phyloP scores from a whole-genome alignment of 2,888 invertebrate species.

The Mythimna impura region DNA sequence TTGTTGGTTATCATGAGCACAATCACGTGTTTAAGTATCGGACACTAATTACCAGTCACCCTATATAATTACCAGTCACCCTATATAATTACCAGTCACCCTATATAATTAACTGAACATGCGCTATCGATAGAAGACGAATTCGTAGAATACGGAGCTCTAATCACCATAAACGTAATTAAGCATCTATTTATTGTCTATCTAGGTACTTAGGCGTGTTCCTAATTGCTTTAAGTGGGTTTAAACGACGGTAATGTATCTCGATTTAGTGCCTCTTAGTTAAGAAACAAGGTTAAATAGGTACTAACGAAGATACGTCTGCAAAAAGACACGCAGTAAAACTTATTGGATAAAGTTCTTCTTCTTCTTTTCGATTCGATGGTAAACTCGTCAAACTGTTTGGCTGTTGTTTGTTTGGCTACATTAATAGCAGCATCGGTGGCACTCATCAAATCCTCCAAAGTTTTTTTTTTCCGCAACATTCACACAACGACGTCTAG shows the following conservation, averaged over 20 bases:
- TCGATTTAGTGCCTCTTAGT: conserved; percentile 5
- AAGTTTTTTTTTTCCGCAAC: too few relatives aligned
- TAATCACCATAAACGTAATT: background rate
- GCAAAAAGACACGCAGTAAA: background rate
- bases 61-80: too few relatives aligned
- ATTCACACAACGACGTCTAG: too few relatives aligned
- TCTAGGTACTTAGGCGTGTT: background rate
- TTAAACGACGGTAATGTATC: conserved; percentile 27
- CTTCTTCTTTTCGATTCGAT: too few relatives aligned
- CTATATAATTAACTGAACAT: background rate
- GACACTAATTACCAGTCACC: too few relatives aligned
- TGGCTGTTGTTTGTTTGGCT: too few relatives aligned
- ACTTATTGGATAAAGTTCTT: background rate
- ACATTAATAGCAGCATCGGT: too few relatives aligned
- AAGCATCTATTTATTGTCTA: conserved; percentile 22
- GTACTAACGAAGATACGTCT: background rate
- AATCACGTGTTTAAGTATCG: too few relatives aligned
- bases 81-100: too few relatives aligned
- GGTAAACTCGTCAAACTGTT: too few relatives aligned
- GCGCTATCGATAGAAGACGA: background rate
- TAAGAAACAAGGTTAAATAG: background rate
- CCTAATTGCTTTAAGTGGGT: conserved; percentile 29
- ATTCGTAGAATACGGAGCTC: background rate
- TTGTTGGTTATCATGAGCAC: too few relatives aligned
- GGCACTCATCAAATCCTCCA: too few relatives aligned